Evolutionary conservation across 2,888 invertebrate genomes (phyloP).

Genomic region (Shargacucullia verbasci): DNA sequence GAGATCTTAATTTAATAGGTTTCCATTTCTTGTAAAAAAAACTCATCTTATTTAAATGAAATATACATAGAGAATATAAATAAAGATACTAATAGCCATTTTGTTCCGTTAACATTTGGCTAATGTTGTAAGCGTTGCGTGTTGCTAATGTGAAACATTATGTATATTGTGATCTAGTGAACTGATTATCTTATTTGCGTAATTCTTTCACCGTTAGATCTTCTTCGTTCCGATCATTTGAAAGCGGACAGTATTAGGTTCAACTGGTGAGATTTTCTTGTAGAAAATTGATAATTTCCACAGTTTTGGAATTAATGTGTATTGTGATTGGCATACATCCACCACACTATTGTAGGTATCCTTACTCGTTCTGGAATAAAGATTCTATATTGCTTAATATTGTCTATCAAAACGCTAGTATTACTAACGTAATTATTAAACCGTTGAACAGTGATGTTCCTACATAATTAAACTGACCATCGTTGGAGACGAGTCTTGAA

Average conservation of each 20-base stretch:
- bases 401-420: no score
- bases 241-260: no score
- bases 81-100: slow-evolving; percentile 23
- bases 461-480: slow-evolving; percentile 1
- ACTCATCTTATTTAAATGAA: slow-evolving; percentile 20
- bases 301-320: no score
- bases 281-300: no score
- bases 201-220: slow-evolving; percentile 28
- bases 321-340: no score
- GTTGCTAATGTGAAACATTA: slow-evolving; percentile 15
- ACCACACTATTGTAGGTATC: no score
- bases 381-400: no score
- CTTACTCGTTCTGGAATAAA: no score
- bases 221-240: slow-evolving; percentile 7
- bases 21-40: slow-evolving; percentile 6
- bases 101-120: slow-evolving; percentile 42
- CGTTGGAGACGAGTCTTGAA: slow-evolving; percentile 15
- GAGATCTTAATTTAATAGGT: background rate
- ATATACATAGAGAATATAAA: no score
- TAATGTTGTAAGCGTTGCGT: slow-evolving; percentile 46
- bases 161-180: slow-evolving; percentile 22
- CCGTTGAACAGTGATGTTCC: slow-evolving; percentile 1
- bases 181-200: slow-evolving; percentile 28
- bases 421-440: no score
- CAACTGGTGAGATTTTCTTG: no score